Evolutionary conservation across 92 coral and sea anemone species (phyloP).

Genomic region (Porites divaricata): DNA sequence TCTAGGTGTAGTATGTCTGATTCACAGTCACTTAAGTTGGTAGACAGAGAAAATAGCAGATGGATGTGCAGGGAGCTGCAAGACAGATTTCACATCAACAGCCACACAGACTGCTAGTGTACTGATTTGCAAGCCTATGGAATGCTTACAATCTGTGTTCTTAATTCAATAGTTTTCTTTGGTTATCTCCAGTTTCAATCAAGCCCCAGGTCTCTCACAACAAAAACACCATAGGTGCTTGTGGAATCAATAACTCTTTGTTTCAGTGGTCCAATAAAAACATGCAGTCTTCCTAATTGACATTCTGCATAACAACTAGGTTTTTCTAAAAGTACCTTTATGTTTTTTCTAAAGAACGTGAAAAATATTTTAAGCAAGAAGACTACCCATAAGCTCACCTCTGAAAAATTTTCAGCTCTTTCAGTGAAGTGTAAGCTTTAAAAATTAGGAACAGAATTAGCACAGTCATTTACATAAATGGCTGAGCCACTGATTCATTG

Average conservation of each 20-base stretch:
- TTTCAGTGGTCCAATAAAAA: conserved; percentile 18
- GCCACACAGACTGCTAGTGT: conserved; percentile 36
- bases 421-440: background rate
- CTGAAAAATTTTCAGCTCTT: conserved; percentile 1
- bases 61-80: conserved; percentile 15
- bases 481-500: background rate
- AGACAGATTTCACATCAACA: conserved; percentile 25
- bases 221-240: conserved; percentile 12
- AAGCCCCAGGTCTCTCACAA: conserved; percentile 34
- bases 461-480: background rate
- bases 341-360: background rate
- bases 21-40: conserved; percentile 1
- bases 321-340: conserved; percentile 1
- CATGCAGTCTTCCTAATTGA: conserved; percentile 13
- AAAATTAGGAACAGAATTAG: conserved; percentile 24
- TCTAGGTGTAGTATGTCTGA: conserved; percentile 7
- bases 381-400: background rate
- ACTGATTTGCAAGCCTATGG: conserved; percentile 37
- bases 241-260: conserved; percentile 33
- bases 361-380: background rate
- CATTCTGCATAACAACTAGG: conserved; percentile 18
- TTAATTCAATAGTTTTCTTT: conserved; percentile 21
- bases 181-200: conserved; percentile 42
- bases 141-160: conserved; percentile 41
- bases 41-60: background rate